A percentile compares a stretch with the other conserved stretches of the same genome.
phyloP scores from a whole-genome alignment of 2,113 vertebrate genomes.

The Oreochromis aureus region DNA sequence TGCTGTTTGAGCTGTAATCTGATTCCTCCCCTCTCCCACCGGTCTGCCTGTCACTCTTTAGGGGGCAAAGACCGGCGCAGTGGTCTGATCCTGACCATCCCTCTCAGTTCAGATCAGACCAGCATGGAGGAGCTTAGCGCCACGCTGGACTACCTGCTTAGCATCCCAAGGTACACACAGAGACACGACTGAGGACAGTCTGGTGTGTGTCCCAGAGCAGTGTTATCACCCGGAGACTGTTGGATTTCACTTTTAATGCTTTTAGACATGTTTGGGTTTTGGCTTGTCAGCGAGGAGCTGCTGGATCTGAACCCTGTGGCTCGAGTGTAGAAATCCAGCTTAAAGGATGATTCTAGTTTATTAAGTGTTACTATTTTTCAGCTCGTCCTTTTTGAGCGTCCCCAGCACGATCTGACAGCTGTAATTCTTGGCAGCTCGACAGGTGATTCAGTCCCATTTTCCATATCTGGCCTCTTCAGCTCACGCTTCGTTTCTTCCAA shows the following conservation, averaged over 20 bases:
- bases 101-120: constrained; percentile 93
- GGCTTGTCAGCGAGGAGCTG: not conserved
- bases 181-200: not conserved
- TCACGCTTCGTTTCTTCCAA: not conserved
- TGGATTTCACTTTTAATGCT: not conserved
- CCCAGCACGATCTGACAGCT: not conserved
- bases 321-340: not conserved
- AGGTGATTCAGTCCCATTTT: not conserved
- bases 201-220: not conserved
- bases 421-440: not conserved
- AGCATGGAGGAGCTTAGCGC: constrained; percentile 97
- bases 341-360: constrained; percentile 9
- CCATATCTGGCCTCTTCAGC: not conserved
- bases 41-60: constrained; percentile 26
- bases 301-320: not conserved
- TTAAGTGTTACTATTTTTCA: not conserved
- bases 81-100: constrained; percentile 97
- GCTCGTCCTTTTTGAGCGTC: not conserved
- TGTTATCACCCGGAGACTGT: not conserved
- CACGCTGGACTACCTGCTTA: constrained; percentile 93
- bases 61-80: constrained; percentile 97
- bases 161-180: constrained; percentile 88
- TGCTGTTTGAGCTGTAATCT: not conserved
- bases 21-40: not conserved
- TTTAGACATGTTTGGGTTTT: not conserved